Conservation (phyloP, 2,888 invertebrate genomes). For the Lucinisca nassula region DNA sequence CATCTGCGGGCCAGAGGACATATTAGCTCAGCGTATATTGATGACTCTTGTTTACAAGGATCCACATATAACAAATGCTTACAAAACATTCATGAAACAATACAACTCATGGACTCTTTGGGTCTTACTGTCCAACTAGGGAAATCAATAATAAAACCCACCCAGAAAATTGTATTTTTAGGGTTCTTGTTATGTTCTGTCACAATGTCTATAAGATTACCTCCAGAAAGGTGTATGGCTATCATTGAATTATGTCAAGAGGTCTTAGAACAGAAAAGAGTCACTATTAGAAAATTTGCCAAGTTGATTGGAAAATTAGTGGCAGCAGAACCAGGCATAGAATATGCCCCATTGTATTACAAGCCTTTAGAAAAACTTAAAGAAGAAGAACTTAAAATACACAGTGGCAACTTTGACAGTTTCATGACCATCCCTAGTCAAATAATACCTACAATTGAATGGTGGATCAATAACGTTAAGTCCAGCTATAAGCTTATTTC, state of each 20-base stretch:
- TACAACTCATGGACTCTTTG: conserved; percentile 44
- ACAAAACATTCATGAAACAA: conserved; percentile 33
- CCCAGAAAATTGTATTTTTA: conserved; percentile 53
- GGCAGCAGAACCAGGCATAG: conserved; percentile 52
- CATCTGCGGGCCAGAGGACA: conserved; percentile 30
- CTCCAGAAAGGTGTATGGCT: conserved; percentile 17
- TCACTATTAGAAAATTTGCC: conserved; percentile 49
- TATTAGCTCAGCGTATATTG: conserved; percentile 48
- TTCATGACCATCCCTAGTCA: conserved; percentile 22
- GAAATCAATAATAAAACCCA: conserved; percentile 60
- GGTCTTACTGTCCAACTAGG: conserved; percentile 63
- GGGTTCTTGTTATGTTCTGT: conserved; percentile 63
- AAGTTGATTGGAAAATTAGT: conserved; percentile 60
- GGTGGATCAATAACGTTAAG: conserved; percentile 15
- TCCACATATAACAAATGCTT: conserved; percentile 28
- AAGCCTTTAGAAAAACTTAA: conserved; percentile 62
- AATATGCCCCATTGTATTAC: conserved; percentile 58
- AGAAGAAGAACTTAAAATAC: conserved; percentile 36
- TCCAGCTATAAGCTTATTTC: background rate
- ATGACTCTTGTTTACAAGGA: conserved; percentile 56
- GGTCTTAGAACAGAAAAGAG: background rate
- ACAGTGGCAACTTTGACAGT: conserved; percentile 10
- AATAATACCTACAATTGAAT: background rate
- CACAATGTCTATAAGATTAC: conserved; percentile 42
- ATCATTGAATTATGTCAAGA: no score